Conservation (phyloP, 53 echinoderm and acorn worm genomes). For the Echinarachnius parma region DNA sequence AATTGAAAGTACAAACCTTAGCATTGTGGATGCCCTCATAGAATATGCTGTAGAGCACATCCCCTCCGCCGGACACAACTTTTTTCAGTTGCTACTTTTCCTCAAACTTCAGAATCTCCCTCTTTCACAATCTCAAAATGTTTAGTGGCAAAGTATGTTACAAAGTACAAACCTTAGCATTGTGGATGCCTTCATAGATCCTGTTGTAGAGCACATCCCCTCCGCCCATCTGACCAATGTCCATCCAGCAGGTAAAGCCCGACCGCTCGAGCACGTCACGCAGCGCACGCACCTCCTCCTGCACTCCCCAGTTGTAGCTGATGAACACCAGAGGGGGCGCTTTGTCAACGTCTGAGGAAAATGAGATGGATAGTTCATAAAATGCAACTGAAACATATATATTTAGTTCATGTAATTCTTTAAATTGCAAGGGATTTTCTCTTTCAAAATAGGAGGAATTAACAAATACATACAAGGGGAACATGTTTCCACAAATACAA, state of each 20-base stretch:
- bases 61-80: constrained; percentile 88
- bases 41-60: constrained; percentile 73
- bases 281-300: constrained; percentile 64
- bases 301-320: constrained; percentile 86
- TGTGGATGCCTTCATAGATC: constrained; percentile 81
- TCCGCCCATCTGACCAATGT: constrained; percentile 92
- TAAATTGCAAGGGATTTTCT: too few relatives aligned
- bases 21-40: constrained; percentile 76
- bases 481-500: too few relatives aligned
- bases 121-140: too few relatives aligned
- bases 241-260: constrained; percentile 90
- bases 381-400: too few relatives aligned
- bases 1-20: constrained; percentile 60
- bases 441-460: too few relatives aligned
- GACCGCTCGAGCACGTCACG: constrained; percentile 74
- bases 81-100: too few relatives aligned
- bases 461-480: too few relatives aligned
- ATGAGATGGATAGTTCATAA: too few relatives aligned
- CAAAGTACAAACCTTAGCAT: constrained; percentile 60
- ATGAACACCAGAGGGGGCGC: constrained; percentile 72
- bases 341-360: constrained; percentile 58
- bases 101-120: too few relatives aligned
- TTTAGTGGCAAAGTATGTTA: too few relatives aligned
- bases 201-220: constrained; percentile 75
- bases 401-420: too few relatives aligned